A percentile compares a stretch with the other conserved stretches of the same genome.
Conservation (phyloP, 2,888 invertebrate genomes). For the Ichneumoninae sp. region DNA sequence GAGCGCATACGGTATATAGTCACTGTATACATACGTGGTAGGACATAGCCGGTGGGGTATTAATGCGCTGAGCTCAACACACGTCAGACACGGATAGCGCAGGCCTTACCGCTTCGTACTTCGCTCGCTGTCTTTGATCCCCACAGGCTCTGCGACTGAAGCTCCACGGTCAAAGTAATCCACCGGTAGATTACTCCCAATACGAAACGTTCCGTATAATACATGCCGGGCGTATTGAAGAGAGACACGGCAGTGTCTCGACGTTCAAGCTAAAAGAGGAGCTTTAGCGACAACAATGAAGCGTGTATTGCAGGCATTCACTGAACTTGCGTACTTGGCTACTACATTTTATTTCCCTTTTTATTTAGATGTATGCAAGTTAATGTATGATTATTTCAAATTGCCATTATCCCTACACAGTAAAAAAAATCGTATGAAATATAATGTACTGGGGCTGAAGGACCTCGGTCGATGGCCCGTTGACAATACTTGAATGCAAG, state of each 20-base stretch:
- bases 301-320: background rate
- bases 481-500: too few species aligned
- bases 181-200: slow-evolving; percentile 77
- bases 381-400: background rate
- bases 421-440: too few species aligned
- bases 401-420: background rate
- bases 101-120: slow-evolving; percentile 26
- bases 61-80: slow-evolving; percentile 68
- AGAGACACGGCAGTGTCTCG: background rate
- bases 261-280: background rate
- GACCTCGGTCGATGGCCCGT: too few species aligned
- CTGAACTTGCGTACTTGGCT: background rate
- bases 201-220: slow-evolving; percentile 46
- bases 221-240: background rate
- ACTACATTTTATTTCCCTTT: background rate
- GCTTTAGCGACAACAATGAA: background rate
- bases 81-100: slow-evolving; percentile 36
- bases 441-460: too few species aligned
- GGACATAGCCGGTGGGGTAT: slow-evolving; percentile 56
- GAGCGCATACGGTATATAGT: slow-evolving; percentile 36
- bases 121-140: slow-evolving; percentile 76
- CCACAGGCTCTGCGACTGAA: slow-evolving; percentile 68
- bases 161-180: slow-evolving; percentile 77
- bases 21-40: slow-evolving; percentile 16
- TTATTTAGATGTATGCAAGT: background rate